Percentiles rank a stretch among this genome's conserved stretches.
These are phyloP conservation scores for Patella depressa DNA, from an alignment of 2,888 invertebrate genomes.

Conservation along the genomic window DNA sequence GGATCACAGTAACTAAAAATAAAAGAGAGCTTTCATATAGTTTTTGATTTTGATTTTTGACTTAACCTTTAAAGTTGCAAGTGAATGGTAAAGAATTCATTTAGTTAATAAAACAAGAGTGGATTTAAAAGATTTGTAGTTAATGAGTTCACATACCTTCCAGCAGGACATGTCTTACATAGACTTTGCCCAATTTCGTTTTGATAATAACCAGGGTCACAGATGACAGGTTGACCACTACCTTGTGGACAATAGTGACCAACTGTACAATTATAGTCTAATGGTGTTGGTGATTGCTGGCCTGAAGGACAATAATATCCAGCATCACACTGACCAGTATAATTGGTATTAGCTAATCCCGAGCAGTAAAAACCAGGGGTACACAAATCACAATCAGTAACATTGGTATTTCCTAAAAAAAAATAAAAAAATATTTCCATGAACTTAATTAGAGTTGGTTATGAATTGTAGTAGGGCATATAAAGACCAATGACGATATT, in stretches of 20 bases:
- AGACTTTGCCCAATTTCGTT: constrained; percentile 54
- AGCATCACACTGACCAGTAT: constrained; percentile 61
- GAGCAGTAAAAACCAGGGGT: constrained; percentile 65
- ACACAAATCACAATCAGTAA: constrained; percentile 59
- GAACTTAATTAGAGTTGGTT: no score
- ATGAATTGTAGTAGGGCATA: no score
- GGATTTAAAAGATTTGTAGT: no score
- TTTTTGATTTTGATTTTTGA: not conserved
- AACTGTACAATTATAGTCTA: constrained; percentile 61
- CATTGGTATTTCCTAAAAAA: constrained; percentile 52
- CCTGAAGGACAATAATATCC: constrained; percentile 90
- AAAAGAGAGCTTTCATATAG: not conserved
- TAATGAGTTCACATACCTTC: constrained; percentile 50
- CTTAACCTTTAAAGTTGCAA: not conserved
- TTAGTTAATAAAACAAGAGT: not conserved
- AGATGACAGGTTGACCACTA: constrained; percentile 55
- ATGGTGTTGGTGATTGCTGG: constrained; percentile 81
- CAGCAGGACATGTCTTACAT: constrained; percentile 63
- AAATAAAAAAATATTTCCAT: not conserved
- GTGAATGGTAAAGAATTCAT: not conserved
- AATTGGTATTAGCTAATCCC: constrained; percentile 53
- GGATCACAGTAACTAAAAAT: constrained; percentile 61
- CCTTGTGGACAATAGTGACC: constrained; percentile 66
- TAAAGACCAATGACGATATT: no score
- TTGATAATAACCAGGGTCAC: constrained; percentile 62